These are phyloP conservation scores for Falco rusticolus DNA, from an alignment of 2,797 vertebrate species.

Conservation along the genomic window DNA sequence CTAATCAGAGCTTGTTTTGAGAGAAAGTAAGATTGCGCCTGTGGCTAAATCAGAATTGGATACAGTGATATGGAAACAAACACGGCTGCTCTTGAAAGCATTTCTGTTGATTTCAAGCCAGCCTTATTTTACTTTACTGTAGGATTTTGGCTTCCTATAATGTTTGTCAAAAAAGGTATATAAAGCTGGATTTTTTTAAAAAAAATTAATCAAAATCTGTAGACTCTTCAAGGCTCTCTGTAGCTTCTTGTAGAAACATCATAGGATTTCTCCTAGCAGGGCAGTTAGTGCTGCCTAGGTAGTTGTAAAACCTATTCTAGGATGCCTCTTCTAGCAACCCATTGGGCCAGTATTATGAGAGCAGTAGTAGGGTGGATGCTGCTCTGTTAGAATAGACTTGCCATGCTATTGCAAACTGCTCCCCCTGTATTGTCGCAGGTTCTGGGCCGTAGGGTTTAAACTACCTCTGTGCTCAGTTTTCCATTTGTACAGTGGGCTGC, in stretches of 20 bases:
- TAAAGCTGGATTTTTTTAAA: neutral
- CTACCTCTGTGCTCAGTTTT: neutral
- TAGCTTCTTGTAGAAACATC: neutral
- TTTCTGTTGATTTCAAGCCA: slow-evolving; percentile 38
- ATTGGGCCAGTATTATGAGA: neutral
- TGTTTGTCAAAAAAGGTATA: neutral
- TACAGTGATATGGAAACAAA: slow-evolving; percentile 29
- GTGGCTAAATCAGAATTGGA: slow-evolving; percentile 39
- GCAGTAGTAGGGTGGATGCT: neutral
- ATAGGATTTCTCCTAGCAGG: neutral
- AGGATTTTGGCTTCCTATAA: neutral
- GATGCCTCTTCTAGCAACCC: neutral
- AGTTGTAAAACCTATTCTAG: neutral
- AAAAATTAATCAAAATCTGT: neutral
- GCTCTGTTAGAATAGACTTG: neutral
- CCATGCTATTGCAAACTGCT: neutral
- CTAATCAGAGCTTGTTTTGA: slow-evolving; percentile 32
- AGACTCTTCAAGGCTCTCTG: neutral
- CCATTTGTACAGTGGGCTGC: neutral
- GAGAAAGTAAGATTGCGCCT: slow-evolving; percentile 47
- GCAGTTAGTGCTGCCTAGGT: neutral
- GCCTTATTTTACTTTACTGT: neutral
- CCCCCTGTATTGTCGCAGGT: neutral
- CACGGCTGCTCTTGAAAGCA: neutral
- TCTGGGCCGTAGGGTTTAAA: neutral